These are phyloP conservation scores for Himalopsyche tibetana DNA, from an alignment of 2,888 invertebrate species.

Conservation along the genomic window DNA sequence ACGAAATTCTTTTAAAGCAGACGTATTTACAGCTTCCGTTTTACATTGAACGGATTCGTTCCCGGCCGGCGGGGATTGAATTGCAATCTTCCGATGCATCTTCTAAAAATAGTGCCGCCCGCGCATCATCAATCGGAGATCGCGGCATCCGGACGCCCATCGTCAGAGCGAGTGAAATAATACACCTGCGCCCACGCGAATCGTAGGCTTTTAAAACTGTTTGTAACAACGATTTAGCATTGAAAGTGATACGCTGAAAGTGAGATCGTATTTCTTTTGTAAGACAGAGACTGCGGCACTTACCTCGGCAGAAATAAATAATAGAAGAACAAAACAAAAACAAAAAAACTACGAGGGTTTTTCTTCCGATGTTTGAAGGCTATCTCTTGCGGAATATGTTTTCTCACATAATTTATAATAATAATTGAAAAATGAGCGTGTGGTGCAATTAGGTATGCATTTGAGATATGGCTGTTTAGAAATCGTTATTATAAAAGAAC, in stretches of 20 bases:
- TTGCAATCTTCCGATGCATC: not conserved
- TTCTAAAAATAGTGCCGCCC: conserved; percentile 30
- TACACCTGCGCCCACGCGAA: not conserved
- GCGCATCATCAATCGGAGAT: not conserved
- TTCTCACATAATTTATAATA: too few relatives aligned
- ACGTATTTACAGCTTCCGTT: conserved; percentile 16
- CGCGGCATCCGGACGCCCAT: not conserved
- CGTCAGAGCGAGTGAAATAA: too few relatives aligned
- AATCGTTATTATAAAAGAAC: too few relatives aligned
- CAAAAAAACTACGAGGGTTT: conserved; percentile 5
- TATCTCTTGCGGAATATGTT: not conserved
- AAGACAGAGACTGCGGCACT: not conserved
- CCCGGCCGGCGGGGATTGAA: not conserved
- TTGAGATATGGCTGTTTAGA: too few relatives aligned
- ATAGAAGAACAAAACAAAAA: not conserved
- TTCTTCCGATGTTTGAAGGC: conserved; percentile 4
- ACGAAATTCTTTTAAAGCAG: not conserved
- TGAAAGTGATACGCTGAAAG: conserved; percentile 37
- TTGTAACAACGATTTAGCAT: conserved; percentile 28
- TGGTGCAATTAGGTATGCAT: too few relatives aligned
- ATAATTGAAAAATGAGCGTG: too few relatives aligned
- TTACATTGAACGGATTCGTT: not conserved
- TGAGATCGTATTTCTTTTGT: conserved; percentile 40
- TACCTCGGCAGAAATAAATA: not conserved
- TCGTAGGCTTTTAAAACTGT: not conserved